Conservation (phyloP, 2,113 vertebrate species). For the Puntigrus tetrazona region DNA sequence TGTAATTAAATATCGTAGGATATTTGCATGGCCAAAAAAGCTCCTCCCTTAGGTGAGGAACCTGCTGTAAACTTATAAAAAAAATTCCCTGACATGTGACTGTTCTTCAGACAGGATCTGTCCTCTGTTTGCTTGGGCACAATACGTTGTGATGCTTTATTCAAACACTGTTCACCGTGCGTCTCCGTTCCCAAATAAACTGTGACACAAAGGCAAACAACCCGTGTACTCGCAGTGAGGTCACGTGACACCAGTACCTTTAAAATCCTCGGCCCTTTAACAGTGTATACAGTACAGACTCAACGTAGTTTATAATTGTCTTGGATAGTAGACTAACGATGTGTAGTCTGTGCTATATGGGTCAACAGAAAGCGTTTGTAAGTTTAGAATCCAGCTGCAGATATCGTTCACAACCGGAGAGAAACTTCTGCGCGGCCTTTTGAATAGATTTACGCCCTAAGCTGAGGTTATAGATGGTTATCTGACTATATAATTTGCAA, state of each 20-base stretch:
- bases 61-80: neutral
- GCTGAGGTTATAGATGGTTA: too few relatives aligned
- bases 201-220: slow-evolving; percentile 12
- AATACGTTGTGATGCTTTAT: slow-evolving; percentile 15
- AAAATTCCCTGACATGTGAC: neutral
- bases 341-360: neutral
- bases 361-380: neutral
- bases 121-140: slow-evolving; percentile 47
- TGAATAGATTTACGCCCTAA: neutral
- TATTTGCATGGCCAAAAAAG: neutral
- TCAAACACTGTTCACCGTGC: slow-evolving; percentile 38
- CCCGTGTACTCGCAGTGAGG: neutral
- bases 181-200: slow-evolving; percentile 13
- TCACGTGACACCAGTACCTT: neutral
- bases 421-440: too few relatives aligned
- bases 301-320: neutral
- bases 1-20: neutral
- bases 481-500: too few relatives aligned
- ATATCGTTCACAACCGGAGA: too few relatives aligned
- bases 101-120: slow-evolving; percentile 8
- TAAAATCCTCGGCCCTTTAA: slow-evolving; percentile 5
- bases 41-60: neutral
- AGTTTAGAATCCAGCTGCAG: neutral
- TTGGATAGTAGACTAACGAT: neutral
- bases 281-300: slow-evolving; percentile 22